Evolutionary conservation across 2,113 vertebrate genomes (phyloP), one percentile per base, ranked within the genome.

Genomic region (Forbesichthys agassizii): DNA sequence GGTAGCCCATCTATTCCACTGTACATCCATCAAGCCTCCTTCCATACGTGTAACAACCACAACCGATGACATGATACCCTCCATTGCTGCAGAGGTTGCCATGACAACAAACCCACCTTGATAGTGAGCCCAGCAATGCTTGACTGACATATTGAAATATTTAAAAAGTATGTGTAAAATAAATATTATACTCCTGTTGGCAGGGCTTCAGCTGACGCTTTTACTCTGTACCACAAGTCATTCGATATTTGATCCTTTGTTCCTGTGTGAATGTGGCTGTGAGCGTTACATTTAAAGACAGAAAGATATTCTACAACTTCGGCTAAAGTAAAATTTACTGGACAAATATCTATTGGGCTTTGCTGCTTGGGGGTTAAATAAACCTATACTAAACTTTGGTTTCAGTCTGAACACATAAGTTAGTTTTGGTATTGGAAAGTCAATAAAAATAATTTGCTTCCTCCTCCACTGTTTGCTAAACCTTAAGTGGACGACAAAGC

Each of bases 401-500:
- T 61, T 61, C 42, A 36, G 60, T 48, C 60, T 73, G 42, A 79
- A 81, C 63, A 66, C 42, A 11, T 1, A 62, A 42, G 63, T 61
- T 52, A 42, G 18, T 81, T 88, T 86, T 80, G 76, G 73, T 79
- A 79, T 83, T 49, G 11, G 68, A 65, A 80, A 70, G 18, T 60
- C 6, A 67, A 79, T 58, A 75, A 73, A 69, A 48, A 54, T 54
- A 53, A 14, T 71, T 48, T 14, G 36, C 3, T n/a, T 54, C 12
- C 13, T 54, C n/a, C 59, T 63, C 53, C 60, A 12, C 16, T 72
- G 48, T 0, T 63, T 65, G 60, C 18, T 8, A 67, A 67, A 65
- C 61, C 36, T 64, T 33, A 58, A 36, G 55, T 64, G 66, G 54
- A 20, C 1, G 20, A 58, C n/a, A n/a, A 46, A 66, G 5, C 36